Base-by-base conservation (phyloP, 2,113 vertebrate genomes). In the Athene cunicularia region DNA sequence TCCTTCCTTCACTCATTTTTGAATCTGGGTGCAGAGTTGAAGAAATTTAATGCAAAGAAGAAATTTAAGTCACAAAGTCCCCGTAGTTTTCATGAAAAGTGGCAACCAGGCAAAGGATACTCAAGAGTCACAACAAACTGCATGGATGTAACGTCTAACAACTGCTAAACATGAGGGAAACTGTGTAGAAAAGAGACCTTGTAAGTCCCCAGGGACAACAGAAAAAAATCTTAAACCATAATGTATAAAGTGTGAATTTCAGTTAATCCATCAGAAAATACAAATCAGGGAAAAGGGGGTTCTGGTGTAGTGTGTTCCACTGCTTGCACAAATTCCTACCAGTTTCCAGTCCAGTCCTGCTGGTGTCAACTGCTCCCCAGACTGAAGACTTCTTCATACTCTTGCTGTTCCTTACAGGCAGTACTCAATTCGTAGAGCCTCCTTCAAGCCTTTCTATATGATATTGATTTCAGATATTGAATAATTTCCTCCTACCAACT, bases 201-300 rank as follows among this genome's bases (percentile, higher is more conserved):
- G 0, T 3, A 35, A 22, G 3, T 23, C 22, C 39, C 33, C 1
- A 1, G 7, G 19, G 26, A 33, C 15, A 71, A 12, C 2, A 35
- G 28, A 7, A 45, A 66, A 71, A 22, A 24, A 19, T 2, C 12
- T 13, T 20, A 7, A 58, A n/a, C 30, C 6, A 2, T 6, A 19
- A 53, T 3, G 2, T 8, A 21, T 16, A 3, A 68, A 70, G 9
- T 6, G 11, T 50, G 55, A 60, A 23, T 55, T 35, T 12, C 64
- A 43, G n/a, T n/a, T 37, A n/a, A 37, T 53, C 20, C 11, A 14
- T 12, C 7, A 28, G n/a, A 50, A 82, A 58, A 77, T 9, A 32
- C 0, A 77, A 83, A 70, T 27, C 66, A 55, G 60, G 21, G 33
- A 39, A 49, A 80, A 64, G 8, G n/a, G 7, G 13, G 30, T 16